Percentiles rank a stretch among this genome's conserved stretches.
Evolutionary conservation across 2,888 invertebrate species (phyloP).

Genomic region (Elmis aenea): DNA sequence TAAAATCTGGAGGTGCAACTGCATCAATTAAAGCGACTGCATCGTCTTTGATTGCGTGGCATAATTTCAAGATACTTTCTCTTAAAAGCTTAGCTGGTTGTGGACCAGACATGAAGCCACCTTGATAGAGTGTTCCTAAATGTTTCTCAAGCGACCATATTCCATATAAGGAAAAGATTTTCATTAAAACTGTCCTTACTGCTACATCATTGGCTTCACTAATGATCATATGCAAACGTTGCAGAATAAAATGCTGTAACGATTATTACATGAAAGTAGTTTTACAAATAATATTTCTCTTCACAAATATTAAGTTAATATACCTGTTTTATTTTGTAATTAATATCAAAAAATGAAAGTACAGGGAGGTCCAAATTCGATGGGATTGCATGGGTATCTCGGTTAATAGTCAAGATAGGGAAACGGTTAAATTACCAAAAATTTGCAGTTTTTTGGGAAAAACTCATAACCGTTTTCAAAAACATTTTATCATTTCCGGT

Average conservation of each 20-base stretch:
- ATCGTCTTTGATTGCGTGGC: conserved; percentile 62
- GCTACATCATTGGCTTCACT: conserved; percentile 46
- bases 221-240: conserved; percentile 50
- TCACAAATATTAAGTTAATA: conserved; percentile 7
- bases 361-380: too few species aligned
- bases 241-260: conserved; percentile 53
- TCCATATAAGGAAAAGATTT: conserved; percentile 62
- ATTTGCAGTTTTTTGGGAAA: too few species aligned
- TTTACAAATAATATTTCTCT: too few species aligned
- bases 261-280: too few species aligned
- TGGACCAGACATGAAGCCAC: conserved; percentile 54
- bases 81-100: conserved; percentile 58
- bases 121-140: conserved; percentile 68
- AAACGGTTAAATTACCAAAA: too few species aligned
- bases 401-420: too few species aligned
- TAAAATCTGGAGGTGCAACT: conserved; percentile 82
- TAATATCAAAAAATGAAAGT: too few species aligned
- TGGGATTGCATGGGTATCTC: too few species aligned
- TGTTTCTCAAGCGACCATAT: conserved; percentile 71
- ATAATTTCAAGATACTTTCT: conserved; percentile 60
- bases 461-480: too few species aligned
- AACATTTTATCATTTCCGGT: too few species aligned
- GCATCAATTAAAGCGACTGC: conserved; percentile 74
- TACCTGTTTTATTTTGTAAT: not conserved
- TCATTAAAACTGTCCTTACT: conserved; percentile 53